Percentiles rank a stretch among this genome's conserved stretches.
Conservation (phyloP, 2,888 invertebrate species). For the Cosmopolites sordidus region DNA sequence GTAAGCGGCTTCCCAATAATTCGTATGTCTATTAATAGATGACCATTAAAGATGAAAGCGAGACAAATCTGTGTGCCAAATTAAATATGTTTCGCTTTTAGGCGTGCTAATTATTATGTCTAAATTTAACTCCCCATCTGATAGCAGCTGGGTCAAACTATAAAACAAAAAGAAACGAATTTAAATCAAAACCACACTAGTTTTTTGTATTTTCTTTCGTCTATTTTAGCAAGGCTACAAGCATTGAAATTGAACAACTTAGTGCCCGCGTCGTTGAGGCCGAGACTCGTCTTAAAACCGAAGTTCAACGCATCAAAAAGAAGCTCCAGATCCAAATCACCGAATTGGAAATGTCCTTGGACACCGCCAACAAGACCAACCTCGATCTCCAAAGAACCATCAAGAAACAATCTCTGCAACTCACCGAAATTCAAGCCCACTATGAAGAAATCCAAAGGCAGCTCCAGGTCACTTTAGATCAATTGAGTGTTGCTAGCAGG, state of each 20-base stretch:
- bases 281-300: slow-evolving; percentile 92
- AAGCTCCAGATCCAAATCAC: slow-evolving; percentile 97
- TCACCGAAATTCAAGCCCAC: slow-evolving; percentile 87
- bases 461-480: slow-evolving; percentile 84
- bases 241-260: slow-evolving; percentile 96
- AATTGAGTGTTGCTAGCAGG: slow-evolving; percentile 85
- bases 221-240: slow-evolving; percentile 85
- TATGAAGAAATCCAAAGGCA: slow-evolving; percentile 96
- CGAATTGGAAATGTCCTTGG: slow-evolving; percentile 92
- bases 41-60: slow-evolving; percentile 14
- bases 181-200: too few relatives aligned
- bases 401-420: slow-evolving; percentile 93
- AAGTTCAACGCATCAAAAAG: slow-evolving; percentile 97
- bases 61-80: slow-evolving; percentile 22
- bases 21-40: slow-evolving; percentile 15
- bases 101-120: slow-evolving; percentile 14
- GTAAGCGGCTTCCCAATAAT: slow-evolving; percentile 17
- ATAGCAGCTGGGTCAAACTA: too few relatives aligned
- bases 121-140: too few relatives aligned
- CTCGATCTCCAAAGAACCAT: slow-evolving; percentile 95
- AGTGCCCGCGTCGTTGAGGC: slow-evolving; percentile 93
- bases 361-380: slow-evolving; percentile 97
- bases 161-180: too few relatives aligned
- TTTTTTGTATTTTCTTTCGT: background rate
- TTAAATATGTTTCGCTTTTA: slow-evolving; percentile 21